Evolutionary conservation across 2,888 invertebrate genomes (phyloP).

Genomic region (Leptogaster cylindrica): DNA sequence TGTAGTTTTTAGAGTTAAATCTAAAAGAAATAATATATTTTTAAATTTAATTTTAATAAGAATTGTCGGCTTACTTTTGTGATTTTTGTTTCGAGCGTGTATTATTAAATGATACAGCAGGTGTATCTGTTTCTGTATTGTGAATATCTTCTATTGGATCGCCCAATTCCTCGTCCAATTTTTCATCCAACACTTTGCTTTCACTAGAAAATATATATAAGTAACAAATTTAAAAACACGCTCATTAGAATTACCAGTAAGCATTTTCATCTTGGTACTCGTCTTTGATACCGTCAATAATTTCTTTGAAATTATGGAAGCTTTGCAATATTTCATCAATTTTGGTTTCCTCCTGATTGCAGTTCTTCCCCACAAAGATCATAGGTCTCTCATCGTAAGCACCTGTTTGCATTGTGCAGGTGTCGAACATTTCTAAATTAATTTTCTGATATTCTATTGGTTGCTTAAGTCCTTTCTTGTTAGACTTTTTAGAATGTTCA

Average conservation of each 20-base stretch:
- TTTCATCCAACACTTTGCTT: neutral
- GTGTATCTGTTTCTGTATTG: neutral
- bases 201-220: slow-evolving; percentile 3
- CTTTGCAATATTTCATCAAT: slow-evolving; percentile 57
- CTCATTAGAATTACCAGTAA: slow-evolving; percentile 22
- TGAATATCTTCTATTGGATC: neutral
- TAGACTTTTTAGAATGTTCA: slow-evolving; percentile 15
- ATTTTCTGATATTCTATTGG: slow-evolving; percentile 58
- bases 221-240: neutral
- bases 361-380: slow-evolving; percentile 57
- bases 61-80: neutral
- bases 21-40: neutral
- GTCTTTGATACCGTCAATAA: slow-evolving; percentile 56
- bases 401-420: slow-evolving; percentile 52
- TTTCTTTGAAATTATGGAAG: slow-evolving; percentile 57
- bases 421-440: slow-evolving; percentile 55
- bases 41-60: neutral
- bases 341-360: too few species aligned
- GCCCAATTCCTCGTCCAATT: neutral
- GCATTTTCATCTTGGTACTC: slow-evolving; percentile 50
- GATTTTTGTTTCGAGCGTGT: neutral
- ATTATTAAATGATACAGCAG: neutral
- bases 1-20: slow-evolving; percentile 52
- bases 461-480: slow-evolving; percentile 49
- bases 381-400: slow-evolving; percentile 58